Base-by-base conservation (phyloP, 1,140 invertebrate genomes). In the Lineus longissimus region DNA sequence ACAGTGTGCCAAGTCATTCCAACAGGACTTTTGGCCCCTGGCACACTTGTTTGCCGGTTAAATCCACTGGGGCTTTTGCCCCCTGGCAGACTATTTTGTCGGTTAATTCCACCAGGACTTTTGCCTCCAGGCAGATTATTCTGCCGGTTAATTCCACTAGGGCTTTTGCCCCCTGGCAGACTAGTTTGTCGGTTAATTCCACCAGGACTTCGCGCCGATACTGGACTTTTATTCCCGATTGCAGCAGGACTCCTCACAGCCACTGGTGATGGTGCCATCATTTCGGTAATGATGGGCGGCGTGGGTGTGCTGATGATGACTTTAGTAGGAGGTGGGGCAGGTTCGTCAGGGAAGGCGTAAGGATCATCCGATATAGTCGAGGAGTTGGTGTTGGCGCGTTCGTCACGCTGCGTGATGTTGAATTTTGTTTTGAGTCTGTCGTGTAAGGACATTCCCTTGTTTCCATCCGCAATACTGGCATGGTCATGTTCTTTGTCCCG, bases 321-420 rank as follows among this genome's bases (percentile, higher is more conserved):
- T 30, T 43, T 59, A 7, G 33, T 15, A 7, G 33, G 33, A 36
- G 33, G 33, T 4, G 33, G 33, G 15, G 33, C 33, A 7, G 33
- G 33, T 36, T 36, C 33, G 66, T 86, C 86, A 66, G 85, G 83
- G 72, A 87, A 87, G 33, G 86, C 83, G 69, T 87, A 87, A 0
- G 86, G 86, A 79, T 87, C 86, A 69, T 82, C 78, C 23, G 73
- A 72, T 36, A 76, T 72, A 61, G 76, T 75, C 27, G 65, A 56
- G 45, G 56, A 63, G 15, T 23, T 29, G 23, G 60, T 60, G 54
- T 76, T 80, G 43, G 64, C 65, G 56, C 66, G n/a, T 40, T 40
- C 45, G 55, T 51, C 29, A 11, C 31, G n/a, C 60, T 66, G 22
- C 54, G 33, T 45, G 59, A 54, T n/a, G 61, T 67, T 58, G 65